phyloP scores from a whole-genome alignment of 30 jellyfish, hydroid and myxozoan species.

The Hydractinia symbiolongicarpus region DNA sequence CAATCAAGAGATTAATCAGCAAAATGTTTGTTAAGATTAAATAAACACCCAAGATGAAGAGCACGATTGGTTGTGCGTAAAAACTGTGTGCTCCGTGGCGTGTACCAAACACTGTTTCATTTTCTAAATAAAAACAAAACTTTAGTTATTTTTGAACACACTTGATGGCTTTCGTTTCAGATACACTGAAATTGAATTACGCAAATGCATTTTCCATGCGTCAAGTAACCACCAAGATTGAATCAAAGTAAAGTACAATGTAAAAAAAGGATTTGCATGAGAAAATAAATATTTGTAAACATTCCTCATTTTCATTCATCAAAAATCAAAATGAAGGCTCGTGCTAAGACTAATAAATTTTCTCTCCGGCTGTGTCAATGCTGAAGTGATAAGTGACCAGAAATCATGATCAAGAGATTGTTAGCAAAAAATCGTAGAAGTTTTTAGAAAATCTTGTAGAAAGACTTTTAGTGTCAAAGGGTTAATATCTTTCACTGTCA shows the following conservation, averaged over 20 bases:
- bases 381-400: too few relatives aligned
- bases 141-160: background rate
- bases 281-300: background rate
- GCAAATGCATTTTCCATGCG: too few relatives aligned
- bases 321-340: too few relatives aligned
- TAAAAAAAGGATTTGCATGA: background rate
- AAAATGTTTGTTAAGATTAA: conserved; percentile 56
- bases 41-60: conserved; percentile 55
- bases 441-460: too few relatives aligned
- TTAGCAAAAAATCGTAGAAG: too few relatives aligned
- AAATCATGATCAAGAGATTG: too few relatives aligned
- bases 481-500: too few relatives aligned
- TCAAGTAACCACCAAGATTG: background rate
- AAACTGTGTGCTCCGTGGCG: conserved; percentile 18
- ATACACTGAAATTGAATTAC: background rate
- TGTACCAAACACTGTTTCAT: conserved; percentile 55
- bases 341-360: too few relatives aligned
- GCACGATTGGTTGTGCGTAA: conserved; percentile 47
- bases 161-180: background rate
- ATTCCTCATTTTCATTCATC: too few relatives aligned
- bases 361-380: too few relatives aligned
- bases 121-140: conserved; percentile 11
- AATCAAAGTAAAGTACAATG: background rate
- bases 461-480: too few relatives aligned
- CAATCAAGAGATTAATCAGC: conserved; percentile 65